Evolutionary conservation across 2,888 invertebrate genomes (phyloP).

Genomic region (Ornithoptera alexandrae): DNA sequence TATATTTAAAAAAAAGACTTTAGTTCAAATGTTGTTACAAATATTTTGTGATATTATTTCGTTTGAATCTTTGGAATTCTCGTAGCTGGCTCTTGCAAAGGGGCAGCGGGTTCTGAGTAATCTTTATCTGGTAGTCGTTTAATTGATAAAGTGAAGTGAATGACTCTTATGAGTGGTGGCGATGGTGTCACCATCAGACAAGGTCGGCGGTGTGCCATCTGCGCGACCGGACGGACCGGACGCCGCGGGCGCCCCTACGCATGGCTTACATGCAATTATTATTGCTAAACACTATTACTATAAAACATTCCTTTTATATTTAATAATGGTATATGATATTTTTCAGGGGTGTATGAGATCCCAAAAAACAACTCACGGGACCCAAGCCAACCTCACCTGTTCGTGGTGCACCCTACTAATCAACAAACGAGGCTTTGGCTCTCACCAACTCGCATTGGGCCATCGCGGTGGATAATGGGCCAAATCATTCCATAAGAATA

Average conservation of each 20-base stretch:
- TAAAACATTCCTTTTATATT: no score
- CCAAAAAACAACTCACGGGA: no score
- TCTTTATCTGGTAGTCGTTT: slow-evolving; percentile 13
- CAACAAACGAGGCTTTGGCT: no score
- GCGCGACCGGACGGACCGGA: slow-evolving; percentile 55
- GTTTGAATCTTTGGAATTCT: not conserved
- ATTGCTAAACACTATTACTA: not conserved
- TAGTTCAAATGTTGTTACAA: no score
- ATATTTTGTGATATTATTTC: not conserved
- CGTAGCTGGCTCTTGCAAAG: not conserved
- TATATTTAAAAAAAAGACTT: no score
- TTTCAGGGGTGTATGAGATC: no score
- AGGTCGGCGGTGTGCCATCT: slow-evolving; percentile 47
- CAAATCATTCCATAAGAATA: no score
- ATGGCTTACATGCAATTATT: slow-evolving; percentile 33
- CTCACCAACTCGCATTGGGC: no score
- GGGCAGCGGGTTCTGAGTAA: slow-evolving; percentile 7
- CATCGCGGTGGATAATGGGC: no score
- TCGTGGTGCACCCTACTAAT: no score
- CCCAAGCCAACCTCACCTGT: no score
- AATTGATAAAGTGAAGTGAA: slow-evolving; percentile 25
- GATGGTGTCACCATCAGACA: slow-evolving; percentile 30
- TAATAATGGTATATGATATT: no score
- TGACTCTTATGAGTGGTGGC: slow-evolving; percentile 19
- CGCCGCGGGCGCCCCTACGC: slow-evolving; percentile 40